Evolutionary conservation across 1,140 invertebrate species (phyloP).

Genomic region (Reticulitermes speratus): DNA sequence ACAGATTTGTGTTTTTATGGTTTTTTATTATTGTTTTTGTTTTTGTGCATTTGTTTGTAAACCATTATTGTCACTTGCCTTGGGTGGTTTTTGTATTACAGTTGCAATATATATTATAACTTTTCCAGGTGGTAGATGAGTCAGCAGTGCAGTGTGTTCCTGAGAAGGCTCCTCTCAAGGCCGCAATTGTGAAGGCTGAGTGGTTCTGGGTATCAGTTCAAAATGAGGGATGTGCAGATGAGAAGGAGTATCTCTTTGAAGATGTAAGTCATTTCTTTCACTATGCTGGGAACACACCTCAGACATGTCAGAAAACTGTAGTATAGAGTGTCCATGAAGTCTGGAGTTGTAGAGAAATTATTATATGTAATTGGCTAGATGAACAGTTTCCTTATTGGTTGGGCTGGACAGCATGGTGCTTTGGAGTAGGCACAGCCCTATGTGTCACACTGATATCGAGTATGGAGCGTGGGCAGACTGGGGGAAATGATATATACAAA

Average conservation of each 20-base stretch:
- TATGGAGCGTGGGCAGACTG: too few relatives aligned
- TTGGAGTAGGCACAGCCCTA: too few relatives aligned
- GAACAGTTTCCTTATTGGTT: too few relatives aligned
- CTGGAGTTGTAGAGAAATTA: background rate
- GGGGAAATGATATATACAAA: too few relatives aligned
- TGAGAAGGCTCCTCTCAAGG: constrained; percentile 51
- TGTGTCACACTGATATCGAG: too few relatives aligned
- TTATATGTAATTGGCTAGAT: background rate
- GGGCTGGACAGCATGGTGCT: too few relatives aligned
- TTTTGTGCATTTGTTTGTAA: too few relatives aligned
- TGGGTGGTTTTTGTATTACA: background rate
- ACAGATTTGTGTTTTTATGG: too few relatives aligned
- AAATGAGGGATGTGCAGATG: constrained; percentile 88
- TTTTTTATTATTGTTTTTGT: too few relatives aligned
- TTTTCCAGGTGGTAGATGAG: constrained; percentile 73
- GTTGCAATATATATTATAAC: background rate
- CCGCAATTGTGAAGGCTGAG: constrained; percentile 81
- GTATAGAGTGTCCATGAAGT: background rate
- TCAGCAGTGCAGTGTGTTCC: constrained; percentile 66
- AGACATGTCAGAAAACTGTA: background rate
- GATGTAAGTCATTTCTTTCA: constrained; percentile 60
- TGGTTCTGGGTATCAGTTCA: constrained; percentile 99
- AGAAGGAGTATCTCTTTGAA: constrained; percentile 83
- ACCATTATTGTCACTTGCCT: background rate
- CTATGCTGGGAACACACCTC: background rate